Conservation (phyloP, 2,888 invertebrate genomes). For the Anoplius nigerrimus region DNA sequence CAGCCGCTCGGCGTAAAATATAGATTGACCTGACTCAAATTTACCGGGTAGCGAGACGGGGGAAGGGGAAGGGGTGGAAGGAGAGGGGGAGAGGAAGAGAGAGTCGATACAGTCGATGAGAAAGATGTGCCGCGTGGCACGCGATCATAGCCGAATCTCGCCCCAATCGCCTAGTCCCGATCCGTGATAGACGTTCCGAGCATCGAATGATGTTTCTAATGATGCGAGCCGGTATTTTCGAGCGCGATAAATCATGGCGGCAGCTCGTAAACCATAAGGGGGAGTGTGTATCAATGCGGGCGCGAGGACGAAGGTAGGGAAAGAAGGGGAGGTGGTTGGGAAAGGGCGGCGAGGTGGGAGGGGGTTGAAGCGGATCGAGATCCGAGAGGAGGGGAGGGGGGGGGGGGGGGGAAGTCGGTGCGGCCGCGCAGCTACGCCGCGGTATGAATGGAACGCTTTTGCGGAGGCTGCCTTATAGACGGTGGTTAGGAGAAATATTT, state of each 20-base stretch:
- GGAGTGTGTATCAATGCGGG: constrained; percentile 49
- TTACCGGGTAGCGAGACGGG: background rate
- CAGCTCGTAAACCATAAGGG: constrained; percentile 60
- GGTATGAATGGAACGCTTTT: constrained; percentile 68
- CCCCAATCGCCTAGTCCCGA: background rate
- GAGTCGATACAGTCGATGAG: background rate
- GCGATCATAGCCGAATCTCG: too few relatives aligned
- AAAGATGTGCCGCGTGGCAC: background rate
- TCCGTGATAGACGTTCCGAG: constrained; percentile 34
- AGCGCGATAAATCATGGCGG: constrained; percentile 69
- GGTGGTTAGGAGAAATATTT: constrained; percentile 68
- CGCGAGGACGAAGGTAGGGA: constrained; percentile 20
- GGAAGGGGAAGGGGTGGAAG: background rate
- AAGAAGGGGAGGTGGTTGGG: constrained; percentile 33
- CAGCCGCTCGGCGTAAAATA: too few relatives aligned
- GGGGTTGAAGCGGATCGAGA: constrained; percentile 18
- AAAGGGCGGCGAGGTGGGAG: constrained; percentile 23
- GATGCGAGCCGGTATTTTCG: constrained; percentile 59
- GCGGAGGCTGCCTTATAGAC: constrained; percentile 64
- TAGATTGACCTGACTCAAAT: too few relatives aligned
- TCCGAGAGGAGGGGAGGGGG: constrained; percentile 21
- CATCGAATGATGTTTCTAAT: constrained; percentile 54
- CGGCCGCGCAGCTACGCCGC: constrained; percentile 49
- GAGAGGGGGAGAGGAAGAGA: background rate
- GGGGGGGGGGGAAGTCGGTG: constrained; percentile 39